Evolutionary conservation across 2,113 vertebrate species (phyloP).

Genomic region (Gallinago paraguaiae): DNA sequence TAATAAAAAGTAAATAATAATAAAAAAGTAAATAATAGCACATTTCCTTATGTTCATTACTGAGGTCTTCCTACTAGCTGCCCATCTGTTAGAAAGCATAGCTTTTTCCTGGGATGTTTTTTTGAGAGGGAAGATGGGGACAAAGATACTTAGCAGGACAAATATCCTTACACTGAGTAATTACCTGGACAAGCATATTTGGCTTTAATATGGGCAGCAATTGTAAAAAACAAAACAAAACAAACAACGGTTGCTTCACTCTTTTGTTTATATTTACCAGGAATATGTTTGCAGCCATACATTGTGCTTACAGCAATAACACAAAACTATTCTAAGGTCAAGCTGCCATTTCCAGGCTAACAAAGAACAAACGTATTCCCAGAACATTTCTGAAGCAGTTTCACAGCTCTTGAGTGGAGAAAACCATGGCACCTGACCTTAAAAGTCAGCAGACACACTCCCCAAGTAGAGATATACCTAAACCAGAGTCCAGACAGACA

Average conservation of each 20-base stretch:
- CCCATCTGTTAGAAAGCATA: background rate
- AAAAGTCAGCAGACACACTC: background rate
- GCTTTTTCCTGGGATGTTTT: background rate
- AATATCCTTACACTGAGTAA: background rate
- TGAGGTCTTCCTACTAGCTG: background rate
- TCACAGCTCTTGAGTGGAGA: background rate
- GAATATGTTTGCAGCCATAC: background rate
- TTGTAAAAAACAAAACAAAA: background rate
- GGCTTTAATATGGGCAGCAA: background rate
- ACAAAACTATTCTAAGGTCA: background rate
- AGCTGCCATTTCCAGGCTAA: background rate
- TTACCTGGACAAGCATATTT: background rate
- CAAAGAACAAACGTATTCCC: background rate
- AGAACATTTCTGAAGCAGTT: background rate
- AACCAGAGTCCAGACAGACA: background rate
- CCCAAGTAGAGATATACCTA: background rate
- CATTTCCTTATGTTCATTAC: background rate
- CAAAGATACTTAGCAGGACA: background rate
- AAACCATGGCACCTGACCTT: background rate
- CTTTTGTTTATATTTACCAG: background rate
- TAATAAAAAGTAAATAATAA: background rate
- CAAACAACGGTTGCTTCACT: background rate
- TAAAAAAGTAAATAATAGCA: background rate
- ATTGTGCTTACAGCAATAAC: background rate
- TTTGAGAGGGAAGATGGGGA: background rate